A percentile compares a stretch with the other conserved stretches of the same genome.
These are phyloP conservation scores for Steinernema feltiae DNA, from an alignment of 1,140 invertebrate genomes.

Conservation along the genomic window DNA sequence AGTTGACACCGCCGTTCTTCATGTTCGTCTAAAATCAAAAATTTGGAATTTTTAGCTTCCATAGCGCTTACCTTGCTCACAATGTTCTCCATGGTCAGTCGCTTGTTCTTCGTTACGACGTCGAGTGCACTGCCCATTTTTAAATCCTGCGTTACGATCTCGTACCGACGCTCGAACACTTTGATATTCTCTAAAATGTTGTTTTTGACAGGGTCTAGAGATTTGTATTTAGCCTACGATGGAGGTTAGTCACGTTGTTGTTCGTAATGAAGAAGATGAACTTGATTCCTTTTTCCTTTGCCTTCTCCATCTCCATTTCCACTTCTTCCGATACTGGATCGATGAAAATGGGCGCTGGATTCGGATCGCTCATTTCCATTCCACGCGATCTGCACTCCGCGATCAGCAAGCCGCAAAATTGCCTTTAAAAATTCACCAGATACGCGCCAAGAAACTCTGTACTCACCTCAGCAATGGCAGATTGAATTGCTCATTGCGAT, in stretches of 20 bases:
- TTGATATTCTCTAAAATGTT: slow-evolving; percentile 33
- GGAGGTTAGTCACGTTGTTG: slow-evolving; percentile 15
- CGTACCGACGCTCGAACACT: slow-evolving; percentile 13
- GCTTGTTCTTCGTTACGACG: slow-evolving; percentile 18
- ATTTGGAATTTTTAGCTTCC: background rate
- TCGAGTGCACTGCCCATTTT: slow-evolving; percentile 27
- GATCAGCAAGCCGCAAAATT: slow-evolving; percentile 17
- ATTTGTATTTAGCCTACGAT: background rate
- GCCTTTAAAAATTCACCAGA: slow-evolving; percentile 11
- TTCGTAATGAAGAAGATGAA: slow-evolving; percentile 10
- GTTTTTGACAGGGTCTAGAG: background rate
- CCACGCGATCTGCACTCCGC: slow-evolving; percentile 4
- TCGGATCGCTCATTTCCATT: background rate
- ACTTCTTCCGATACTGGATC: background rate
- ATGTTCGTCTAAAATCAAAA: slow-evolving; percentile 23
- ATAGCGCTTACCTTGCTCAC: slow-evolving; percentile 38
- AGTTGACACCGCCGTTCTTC: slow-evolving; percentile 23
- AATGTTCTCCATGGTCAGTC: slow-evolving; percentile 37
- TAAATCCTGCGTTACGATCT: slow-evolving; percentile 37
- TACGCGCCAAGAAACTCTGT: background rate
- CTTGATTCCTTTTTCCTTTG: background rate
- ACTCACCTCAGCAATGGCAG: background rate
- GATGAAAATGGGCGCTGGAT: background rate
- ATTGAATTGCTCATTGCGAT: too few species aligned
- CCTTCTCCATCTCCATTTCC: background rate